These are phyloP conservation scores for Pocillopora meandrina DNA, from an alignment of 92 coral and sea anemone species.

Conservation along the genomic window DNA sequence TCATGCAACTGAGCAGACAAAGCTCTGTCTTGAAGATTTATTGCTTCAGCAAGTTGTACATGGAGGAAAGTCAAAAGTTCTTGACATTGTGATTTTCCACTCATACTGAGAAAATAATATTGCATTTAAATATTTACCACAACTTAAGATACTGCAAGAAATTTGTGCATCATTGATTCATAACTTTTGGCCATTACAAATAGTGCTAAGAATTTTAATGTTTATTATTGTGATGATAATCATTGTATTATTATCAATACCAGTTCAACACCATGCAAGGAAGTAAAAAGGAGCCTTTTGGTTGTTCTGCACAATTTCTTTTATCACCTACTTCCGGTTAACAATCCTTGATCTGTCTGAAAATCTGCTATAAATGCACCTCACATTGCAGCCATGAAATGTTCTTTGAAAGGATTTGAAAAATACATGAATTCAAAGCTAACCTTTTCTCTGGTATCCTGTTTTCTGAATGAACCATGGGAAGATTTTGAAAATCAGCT, in stretches of 20 bases:
- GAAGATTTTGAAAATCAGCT: constrained; percentile 83
- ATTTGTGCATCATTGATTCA: not conserved
- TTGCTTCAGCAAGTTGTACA: constrained; percentile 95
- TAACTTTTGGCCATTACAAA: not conserved
- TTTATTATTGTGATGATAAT: too few relatives aligned
- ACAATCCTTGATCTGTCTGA: too few relatives aligned
- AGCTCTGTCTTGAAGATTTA: constrained; percentile 82
- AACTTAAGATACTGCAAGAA: not conserved
- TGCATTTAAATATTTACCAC: not conserved
- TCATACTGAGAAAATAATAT: not conserved
- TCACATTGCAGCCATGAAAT: too few relatives aligned
- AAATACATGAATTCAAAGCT: not conserved
- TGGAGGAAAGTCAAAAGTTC: constrained; percentile 86
- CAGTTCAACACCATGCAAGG: too few relatives aligned
- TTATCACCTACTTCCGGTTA: too few relatives aligned
- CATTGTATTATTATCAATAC: too few relatives aligned
- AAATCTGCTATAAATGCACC: too few relatives aligned
- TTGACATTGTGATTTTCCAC: not conserved
- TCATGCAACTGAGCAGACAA: constrained; percentile 93
- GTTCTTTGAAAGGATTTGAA: too few relatives aligned
- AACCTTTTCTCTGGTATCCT: constrained; percentile 53
- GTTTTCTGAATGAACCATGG: constrained; percentile 73
- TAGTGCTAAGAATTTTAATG: too few relatives aligned
- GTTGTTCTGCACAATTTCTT: too few relatives aligned
- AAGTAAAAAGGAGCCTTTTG: too few relatives aligned